Percentiles rank a stretch among this genome's conserved stretches.
phyloP scores from a whole-genome alignment of 2,113 vertebrate genomes.

The Cairina moschata region DNA sequence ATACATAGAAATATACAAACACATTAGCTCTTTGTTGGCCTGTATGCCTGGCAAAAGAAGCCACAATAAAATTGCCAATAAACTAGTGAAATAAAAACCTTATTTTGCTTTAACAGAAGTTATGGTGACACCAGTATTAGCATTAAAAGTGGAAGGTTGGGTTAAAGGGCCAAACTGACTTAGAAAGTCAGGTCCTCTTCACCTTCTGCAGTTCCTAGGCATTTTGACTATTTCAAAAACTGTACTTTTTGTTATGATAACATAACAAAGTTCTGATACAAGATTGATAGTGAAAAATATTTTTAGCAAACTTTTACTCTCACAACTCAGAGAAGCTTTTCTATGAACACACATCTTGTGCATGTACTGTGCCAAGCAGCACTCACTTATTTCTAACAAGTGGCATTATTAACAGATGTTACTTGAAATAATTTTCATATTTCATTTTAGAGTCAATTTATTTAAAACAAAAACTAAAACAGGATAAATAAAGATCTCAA shows the following conservation, averaged over 20 bases:
- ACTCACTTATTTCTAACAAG: not conserved
- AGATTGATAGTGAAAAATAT: not conserved
- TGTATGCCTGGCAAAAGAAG: not conserved
- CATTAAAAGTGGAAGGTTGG: not conserved
- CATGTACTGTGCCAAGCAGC: not conserved
- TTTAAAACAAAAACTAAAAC: not conserved
- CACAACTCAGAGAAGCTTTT: not conserved
- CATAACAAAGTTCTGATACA: not conserved
- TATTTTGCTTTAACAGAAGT: not conserved
- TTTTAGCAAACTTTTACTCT: not conserved
- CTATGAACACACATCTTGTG: fast-evolving
- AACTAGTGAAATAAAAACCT: not conserved
- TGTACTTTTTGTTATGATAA: not conserved
- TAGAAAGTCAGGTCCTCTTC: not conserved
- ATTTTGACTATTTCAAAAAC: not conserved
- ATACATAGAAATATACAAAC: not conserved
- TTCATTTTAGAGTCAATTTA: not conserved
- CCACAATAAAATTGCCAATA: not conserved
- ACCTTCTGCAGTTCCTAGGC: not conserved
- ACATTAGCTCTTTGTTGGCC: not conserved
- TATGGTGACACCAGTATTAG: not conserved
- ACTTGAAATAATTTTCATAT: not conserved
- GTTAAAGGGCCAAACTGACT: not conserved
- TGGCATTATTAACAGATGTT: not conserved
- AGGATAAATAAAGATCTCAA: not conserved